These are phyloP conservation scores for Indicator indicator DNA, from an alignment of 2,113 vertebrate species.

Conservation along the genomic window DNA sequence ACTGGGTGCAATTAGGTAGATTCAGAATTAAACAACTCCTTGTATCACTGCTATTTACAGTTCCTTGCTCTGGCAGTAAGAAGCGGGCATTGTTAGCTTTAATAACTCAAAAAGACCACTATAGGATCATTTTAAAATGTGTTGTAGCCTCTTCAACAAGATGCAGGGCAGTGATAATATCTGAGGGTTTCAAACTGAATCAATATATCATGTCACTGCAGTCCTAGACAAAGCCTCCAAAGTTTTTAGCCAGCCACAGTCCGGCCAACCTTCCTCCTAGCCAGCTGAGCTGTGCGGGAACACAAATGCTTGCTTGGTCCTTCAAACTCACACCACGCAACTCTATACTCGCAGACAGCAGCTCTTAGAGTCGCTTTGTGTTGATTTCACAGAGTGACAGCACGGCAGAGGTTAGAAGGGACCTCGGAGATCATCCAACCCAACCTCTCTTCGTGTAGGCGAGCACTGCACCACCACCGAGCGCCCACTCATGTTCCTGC, in stretches of 20 bases:
- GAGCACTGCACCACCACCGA: not conserved
- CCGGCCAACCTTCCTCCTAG: not conserved
- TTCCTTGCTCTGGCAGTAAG: not conserved
- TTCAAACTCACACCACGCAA: no score
- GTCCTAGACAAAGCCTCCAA: not conserved
- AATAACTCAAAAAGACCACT: constrained; percentile 9
- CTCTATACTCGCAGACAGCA: no score
- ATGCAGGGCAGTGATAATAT: constrained; percentile 54
- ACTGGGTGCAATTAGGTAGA: not conserved
- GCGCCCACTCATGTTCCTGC: fast-evolving
- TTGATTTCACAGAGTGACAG: no score
- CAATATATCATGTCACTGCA: not conserved
- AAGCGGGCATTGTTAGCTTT: not conserved
- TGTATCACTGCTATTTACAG: not conserved
- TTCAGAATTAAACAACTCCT: not conserved
- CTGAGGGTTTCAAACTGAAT: constrained; percentile 41
- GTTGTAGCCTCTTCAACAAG: constrained; percentile 54
- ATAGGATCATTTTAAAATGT: not conserved
- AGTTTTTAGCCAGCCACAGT: not conserved
- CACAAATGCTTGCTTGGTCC: no score
- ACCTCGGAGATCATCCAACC: no score
- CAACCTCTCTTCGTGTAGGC: fast-evolving
- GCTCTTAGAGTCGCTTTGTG: no score
- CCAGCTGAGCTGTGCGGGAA: no score
- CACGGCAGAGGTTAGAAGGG: no score